phyloP scores from a whole-genome alignment of 2,888 invertebrate genomes.

The Steinernema hermaphroditum region DNA sequence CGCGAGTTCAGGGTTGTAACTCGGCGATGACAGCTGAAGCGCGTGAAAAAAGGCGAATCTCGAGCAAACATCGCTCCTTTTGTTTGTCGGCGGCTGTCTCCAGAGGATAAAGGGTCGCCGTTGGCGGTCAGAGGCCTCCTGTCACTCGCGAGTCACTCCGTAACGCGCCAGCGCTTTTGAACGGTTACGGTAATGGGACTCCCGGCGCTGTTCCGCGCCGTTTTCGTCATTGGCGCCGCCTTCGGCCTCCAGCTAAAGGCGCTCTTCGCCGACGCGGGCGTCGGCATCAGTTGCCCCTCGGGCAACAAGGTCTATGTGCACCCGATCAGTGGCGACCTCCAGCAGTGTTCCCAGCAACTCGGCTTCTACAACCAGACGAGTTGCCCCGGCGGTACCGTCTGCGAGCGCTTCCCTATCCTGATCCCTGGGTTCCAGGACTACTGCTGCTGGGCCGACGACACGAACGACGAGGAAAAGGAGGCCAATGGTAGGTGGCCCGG shows the following conservation, averaged over 20 bases:
- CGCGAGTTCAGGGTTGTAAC: not conserved
- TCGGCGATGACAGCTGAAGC: constrained; percentile 20
- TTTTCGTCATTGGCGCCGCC: too few relatives aligned
- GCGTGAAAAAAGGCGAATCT: constrained; percentile 1
- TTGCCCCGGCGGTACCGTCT: constrained; percentile 57
- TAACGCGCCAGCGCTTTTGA: not conserved
- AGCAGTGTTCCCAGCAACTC: constrained; percentile 53
- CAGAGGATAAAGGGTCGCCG: constrained; percentile 20
- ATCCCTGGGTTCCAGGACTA: constrained; percentile 57
- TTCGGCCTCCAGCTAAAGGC: too few relatives aligned
- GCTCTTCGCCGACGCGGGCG: too few relatives aligned
- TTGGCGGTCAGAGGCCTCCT: not conserved
- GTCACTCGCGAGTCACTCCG: not conserved
- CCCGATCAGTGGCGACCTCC: constrained; percentile 54
- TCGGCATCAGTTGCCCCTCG: constrained; percentile 52
- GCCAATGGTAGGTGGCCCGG: not conserved
- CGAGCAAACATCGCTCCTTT: constrained; percentile 15
- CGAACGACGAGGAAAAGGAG: constrained; percentile 15
- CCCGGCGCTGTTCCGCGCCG: too few relatives aligned
- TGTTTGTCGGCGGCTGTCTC: not conserved
- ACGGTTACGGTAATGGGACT: too few relatives aligned
- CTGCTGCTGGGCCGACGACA: constrained; percentile 51
- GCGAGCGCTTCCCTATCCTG: constrained; percentile 54
- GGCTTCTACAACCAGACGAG: constrained; percentile 55
- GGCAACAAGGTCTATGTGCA: constrained; percentile 53